Evolutionary conservation across 2,113 vertebrate genomes (phyloP).

Genomic region (Probosciger aterrimus): DNA sequence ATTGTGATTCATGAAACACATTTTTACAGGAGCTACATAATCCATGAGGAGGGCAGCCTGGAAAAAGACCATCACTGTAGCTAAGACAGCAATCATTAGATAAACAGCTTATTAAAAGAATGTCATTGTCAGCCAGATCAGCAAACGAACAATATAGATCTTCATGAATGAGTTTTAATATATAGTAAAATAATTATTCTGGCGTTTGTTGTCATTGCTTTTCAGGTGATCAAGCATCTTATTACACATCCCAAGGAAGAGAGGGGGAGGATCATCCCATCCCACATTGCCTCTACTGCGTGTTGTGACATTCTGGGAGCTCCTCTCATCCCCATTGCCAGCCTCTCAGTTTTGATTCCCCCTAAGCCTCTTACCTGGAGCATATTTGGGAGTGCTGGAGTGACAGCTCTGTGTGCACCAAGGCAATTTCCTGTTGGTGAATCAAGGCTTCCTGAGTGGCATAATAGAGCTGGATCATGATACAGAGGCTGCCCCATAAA

Average conservation of each 20-base stretch:
- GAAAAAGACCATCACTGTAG: background rate
- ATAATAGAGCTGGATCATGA: background rate
- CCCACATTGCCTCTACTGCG: background rate
- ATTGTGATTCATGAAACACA: background rate
- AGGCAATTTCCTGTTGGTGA: background rate
- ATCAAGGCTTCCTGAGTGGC: background rate
- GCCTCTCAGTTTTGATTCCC: background rate
- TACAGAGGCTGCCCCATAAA: background rate
- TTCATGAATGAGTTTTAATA: background rate
- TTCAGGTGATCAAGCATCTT: background rate
- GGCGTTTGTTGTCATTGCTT: background rate
- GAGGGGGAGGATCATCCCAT: background rate
- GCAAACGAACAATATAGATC: background rate
- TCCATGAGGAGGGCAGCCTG: background rate
- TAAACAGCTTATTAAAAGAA: background rate
- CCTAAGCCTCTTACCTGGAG: background rate
- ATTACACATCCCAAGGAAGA: background rate
- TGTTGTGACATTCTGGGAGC: background rate
- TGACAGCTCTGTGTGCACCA: background rate
- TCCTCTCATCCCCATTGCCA: background rate
- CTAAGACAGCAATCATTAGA: background rate
- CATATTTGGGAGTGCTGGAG: background rate
- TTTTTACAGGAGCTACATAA: background rate
- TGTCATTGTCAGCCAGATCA: background rate
- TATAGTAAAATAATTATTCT: background rate